Base-by-base conservation (phyloP, 2,113 vertebrate species). In the Mixornis gularis region DNA sequence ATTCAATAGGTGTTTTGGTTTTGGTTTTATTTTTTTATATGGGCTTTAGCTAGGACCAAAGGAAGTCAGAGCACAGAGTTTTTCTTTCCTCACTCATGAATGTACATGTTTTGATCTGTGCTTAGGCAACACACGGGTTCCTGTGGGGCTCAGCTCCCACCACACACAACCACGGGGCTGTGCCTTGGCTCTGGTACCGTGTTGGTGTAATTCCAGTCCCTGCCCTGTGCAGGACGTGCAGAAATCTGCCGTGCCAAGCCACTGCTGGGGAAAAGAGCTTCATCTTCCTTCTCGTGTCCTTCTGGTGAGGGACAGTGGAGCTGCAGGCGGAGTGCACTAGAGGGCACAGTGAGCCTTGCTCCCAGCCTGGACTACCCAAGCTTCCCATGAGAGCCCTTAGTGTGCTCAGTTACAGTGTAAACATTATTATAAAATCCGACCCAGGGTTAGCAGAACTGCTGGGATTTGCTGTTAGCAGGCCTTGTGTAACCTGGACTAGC, bases 321-420 rank as follows among this genome's bases (percentile, higher is more conserved):
- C 76, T 88, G 9, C n/a, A 21, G 74, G 10, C 62, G 19, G 41
- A 36, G 56, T 41, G 55, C 92, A 32, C 92, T 79, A 96, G 95
- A 89, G 87, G 91, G 95, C 95, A 92, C 80, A 81, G 91, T 2
- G 43, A 91, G 70, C 81, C 63, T 60, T 76, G 58, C 72, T 94
- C 73, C 52, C 66, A 59, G 85, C 73, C 53, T 12, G 48, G 20
- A 4, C 65, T 30, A 0, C 0, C 6, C 21, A 34, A 10, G 44
- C 64, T 70, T 49, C 32, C n/a, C 15, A 6, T 6, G 41, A 79
- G 55, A 68, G 41, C 10, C 0, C 58, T 79, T 2, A 21, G 18
- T 44, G 21, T 76, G 79, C 66, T 89, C 53, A 34, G 17, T 81
- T 58, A 64, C 46, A 34, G 14, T 36, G 72, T 41, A 69, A 93